A percentile compares a stretch with the other conserved stretches of the same genome.
Conservation (phyloP, 2,797 vertebrate genomes). For the Odontamblyopus lacepedii region DNA sequence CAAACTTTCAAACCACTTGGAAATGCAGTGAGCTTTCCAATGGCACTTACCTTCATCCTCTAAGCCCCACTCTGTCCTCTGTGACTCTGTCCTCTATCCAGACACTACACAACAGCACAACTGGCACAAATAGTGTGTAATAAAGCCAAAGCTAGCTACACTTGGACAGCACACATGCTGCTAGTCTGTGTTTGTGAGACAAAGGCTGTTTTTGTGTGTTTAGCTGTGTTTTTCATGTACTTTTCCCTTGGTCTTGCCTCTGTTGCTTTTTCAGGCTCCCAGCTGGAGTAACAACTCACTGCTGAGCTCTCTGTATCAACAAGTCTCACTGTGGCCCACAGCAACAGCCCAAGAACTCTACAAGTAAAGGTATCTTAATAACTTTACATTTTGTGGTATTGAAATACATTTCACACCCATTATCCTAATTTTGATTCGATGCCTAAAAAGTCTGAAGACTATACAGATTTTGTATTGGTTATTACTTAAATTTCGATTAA, state of each 20-base stretch:
- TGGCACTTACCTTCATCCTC: conserved; percentile 55
- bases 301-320: conserved; percentile 48
- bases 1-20: conserved; percentile 83
- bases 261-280: conserved; percentile 69
- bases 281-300: conserved; percentile 70
- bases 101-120: background rate
- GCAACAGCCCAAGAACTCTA: conserved; percentile 20
- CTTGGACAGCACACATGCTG: conserved; percentile 2
- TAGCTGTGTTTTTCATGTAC: conserved; percentile 69
- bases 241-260: conserved; percentile 55
- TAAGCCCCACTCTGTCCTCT: background rate
- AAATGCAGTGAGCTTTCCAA: conserved; percentile 56
- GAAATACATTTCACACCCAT: background rate
- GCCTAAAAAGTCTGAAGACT: background rate
- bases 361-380: background rate
- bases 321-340: conserved; percentile 36
- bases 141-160: conserved; percentile 10
- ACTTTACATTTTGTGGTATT: background rate
- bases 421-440: background rate
- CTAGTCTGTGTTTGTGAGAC: conserved; percentile 24
- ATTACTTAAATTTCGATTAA: too few relatives aligned
- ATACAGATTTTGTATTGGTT: background rate
- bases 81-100: conserved; percentile 6
- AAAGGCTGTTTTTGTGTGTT: conserved; percentile 63
- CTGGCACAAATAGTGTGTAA: background rate